Base-by-base conservation (phyloP, 2,888 invertebrate species). In the Acleris emargana region DNA sequence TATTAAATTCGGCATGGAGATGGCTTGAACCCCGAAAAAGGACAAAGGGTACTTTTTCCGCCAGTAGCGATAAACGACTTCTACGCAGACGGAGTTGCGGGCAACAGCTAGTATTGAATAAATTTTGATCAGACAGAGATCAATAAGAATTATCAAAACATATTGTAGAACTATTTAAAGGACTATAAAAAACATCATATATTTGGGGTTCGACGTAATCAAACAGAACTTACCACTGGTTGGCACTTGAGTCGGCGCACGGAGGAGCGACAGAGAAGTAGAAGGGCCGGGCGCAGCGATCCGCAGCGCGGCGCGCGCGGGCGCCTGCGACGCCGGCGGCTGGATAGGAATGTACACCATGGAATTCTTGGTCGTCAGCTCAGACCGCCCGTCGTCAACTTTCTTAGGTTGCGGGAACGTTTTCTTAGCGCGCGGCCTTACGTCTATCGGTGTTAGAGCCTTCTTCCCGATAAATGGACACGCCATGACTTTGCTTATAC, bases 261-360 rank as follows among this genome's bases (percentile, higher is more conserved):
- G 38, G 58, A 25, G 62, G 64, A 17, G 67, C 32, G 51, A 66
- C 9, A 32, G 16, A 20, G 53, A 28, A 45, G 13, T 73, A 68
- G 49, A 71, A 13, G 38, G 38, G 38, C 38, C 72, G 18, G 74
- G 51, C 28, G 73, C 58, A 1, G 68, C 59, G 3, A 83, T 70
- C 7, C 79, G 59, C 43, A 50, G 67, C 9, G 69, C 61, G 6
- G 72, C 53, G 4, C 87, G 70, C 22, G 79, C 66, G 0, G 90
- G 91, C 47, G 88, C 85, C 67, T 88, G 88, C 18, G 89, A 84
- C 42, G 72, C 72, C n/a, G 91, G 86, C 70, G 91, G 91, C 75
- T 89, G 90, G 28, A 91, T 91, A 1, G 92, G 92, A 17, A 92
- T 92, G 68, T 92, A 92, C 68, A 92, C 92, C 92, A 92, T 92